Evolutionary conservation across 2,888 invertebrate species (phyloP), one percentile per base, ranked within the genome.

Genomic region (Apoderus coryli): DNA sequence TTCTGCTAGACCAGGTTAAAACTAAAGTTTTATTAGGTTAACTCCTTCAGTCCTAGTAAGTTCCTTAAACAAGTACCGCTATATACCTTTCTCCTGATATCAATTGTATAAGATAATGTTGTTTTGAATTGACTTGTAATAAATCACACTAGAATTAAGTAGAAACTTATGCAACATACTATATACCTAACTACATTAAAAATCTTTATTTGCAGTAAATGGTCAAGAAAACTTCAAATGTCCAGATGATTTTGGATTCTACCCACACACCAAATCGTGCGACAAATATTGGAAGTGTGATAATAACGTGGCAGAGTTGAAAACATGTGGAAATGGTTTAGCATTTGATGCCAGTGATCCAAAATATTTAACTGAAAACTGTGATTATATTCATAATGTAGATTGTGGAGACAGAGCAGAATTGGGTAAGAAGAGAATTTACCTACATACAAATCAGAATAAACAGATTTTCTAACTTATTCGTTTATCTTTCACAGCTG

Each of bases 241-340:
- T 53, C 89, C 89, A 16, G 86, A 89, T 53, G 88, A 88, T 57
- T 88, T 84, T 56, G 90, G 89, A 16, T 90, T 89, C 68, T 90
- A 88, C 63, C 86, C 89, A 34, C 89, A 90, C 61, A 76, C 77
- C 54, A 55, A 67, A 37, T 85, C 85, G 28, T 90, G 90, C 59
- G 90, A 90, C 66, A 89, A 89, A 61, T 90, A 90, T 63, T 90
- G 85, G 84, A 86, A 89, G 61, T 90, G 90, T 54, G 88, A 89
- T 60, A 85, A 85, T 50, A 82, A 81, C 44, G 76, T 61, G 6
- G 77, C 88, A 34, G 88, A 88, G 50, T 64, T 89, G 44, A 89
- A 89, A 61, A 86, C 88, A 25, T 90, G 90, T 64, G 90, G 90
- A 34, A 90, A 90, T 56, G 90, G 90, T 35, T 69, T 90, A 39